Conservation (phyloP, 2,888 invertebrate genomes). For the Oegoconia quadripuncta region DNA sequence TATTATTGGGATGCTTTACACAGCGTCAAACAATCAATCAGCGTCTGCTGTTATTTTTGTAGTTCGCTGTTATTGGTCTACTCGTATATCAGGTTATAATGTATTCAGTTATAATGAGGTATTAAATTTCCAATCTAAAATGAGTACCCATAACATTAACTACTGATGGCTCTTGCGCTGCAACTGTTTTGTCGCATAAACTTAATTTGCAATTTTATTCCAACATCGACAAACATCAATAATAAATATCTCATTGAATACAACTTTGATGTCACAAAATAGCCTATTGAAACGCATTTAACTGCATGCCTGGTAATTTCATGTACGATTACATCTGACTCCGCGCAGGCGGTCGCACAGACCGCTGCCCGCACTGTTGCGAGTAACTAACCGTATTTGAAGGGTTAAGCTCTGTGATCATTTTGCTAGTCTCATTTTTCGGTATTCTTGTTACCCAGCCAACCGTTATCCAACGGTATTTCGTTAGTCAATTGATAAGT, state of each 20-base stretch:
- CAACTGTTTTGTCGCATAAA: too few relatives aligned
- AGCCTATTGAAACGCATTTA: conserved; percentile 55
- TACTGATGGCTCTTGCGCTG: too few relatives aligned
- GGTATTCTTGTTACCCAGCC: conserved; percentile 54
- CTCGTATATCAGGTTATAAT: too few relatives aligned
- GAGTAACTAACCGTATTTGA: conserved; percentile 67
- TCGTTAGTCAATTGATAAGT: conserved; percentile 1
- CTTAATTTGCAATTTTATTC: background rate
- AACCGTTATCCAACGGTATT: conserved; percentile 30
- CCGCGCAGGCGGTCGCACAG: conserved; percentile 24
- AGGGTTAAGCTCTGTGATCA: conserved; percentile 66
- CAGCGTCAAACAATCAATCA: too few relatives aligned
- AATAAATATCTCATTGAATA: conserved; percentile 8
- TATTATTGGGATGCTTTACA: too few relatives aligned
- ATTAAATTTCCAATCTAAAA: too few relatives aligned
- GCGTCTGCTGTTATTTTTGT: too few relatives aligned
- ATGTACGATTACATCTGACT: conserved; percentile 58
- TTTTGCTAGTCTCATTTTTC: conserved; percentile 52
- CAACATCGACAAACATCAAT: background rate
- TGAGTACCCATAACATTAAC: too few relatives aligned
- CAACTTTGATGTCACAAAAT: conserved; percentile 49
- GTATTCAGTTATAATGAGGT: too few relatives aligned
- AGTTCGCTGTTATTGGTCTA: too few relatives aligned
- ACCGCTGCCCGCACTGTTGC: conserved; percentile 24
- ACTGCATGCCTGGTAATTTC: conserved; percentile 56